phyloP scores from a whole-genome alignment of 2,113 vertebrate species.

The Butorides virescens region DNA sequence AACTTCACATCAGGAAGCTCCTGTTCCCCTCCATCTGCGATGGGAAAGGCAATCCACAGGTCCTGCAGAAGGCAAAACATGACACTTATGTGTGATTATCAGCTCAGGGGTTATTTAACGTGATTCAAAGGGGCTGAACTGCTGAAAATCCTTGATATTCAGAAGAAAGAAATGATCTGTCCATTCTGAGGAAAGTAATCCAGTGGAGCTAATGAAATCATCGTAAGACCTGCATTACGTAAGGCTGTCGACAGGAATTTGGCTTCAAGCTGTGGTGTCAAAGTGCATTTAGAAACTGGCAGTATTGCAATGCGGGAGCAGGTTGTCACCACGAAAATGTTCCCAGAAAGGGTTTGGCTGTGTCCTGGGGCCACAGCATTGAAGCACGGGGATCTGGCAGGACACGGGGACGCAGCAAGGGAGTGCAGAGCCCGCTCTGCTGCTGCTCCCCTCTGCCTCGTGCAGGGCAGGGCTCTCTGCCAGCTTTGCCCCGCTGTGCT shows the following conservation, averaged over 20 bases:
- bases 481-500: background rate
- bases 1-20: background rate
- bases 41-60: background rate
- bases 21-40: background rate
- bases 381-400: background rate
- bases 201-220: background rate
- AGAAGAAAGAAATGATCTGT: background rate
- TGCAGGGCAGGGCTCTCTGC: background rate
- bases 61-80: background rate
- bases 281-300: background rate
- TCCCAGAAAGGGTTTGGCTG: background rate
- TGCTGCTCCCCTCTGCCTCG: background rate
- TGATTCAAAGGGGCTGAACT: background rate
- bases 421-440: background rate
- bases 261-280: background rate
- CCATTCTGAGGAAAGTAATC: background rate
- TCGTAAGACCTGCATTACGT: background rate
- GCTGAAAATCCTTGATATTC: background rate
- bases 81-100: background rate
- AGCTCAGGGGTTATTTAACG: background rate
- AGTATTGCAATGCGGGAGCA: background rate
- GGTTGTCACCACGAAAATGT: background rate
- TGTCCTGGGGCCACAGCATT: rapidly evolving
- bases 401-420: rapidly evolving
- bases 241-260: background rate